Conservation (phyloP, 2,113 vertebrate species). For the Phaethornis superciliosus region DNA sequence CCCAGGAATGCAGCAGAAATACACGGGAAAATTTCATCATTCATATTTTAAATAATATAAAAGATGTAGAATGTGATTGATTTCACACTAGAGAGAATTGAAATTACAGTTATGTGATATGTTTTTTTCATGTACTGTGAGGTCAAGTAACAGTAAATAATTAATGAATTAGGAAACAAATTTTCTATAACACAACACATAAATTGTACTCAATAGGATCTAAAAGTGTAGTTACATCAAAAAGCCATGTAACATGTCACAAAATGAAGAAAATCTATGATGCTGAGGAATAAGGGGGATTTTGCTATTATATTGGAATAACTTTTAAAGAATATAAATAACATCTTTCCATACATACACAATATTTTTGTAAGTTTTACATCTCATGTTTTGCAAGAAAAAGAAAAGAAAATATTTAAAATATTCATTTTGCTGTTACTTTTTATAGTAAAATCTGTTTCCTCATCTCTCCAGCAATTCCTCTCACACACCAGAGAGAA, state of each 20-base stretch:
- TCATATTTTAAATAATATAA: conserved; percentile 59
- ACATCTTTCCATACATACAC: background rate
- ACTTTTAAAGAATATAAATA: conserved; percentile 16
- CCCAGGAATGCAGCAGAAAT: background rate
- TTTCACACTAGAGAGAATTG: conserved; percentile 43
- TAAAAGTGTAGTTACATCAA: conserved; percentile 48
- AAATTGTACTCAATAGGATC: conserved; percentile 36
- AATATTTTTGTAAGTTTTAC: background rate
- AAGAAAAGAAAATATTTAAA: background rate
- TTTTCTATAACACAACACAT: conserved; percentile 46
- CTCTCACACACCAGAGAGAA: background rate
- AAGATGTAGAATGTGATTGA: conserved; percentile 54
- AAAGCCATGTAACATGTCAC: background rate
- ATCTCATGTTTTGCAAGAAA: background rate
- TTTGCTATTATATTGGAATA: background rate
- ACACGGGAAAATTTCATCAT: conserved; percentile 4
- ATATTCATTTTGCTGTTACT: background rate
- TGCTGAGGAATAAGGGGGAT: background rate
- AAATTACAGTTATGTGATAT: conserved; percentile 43
- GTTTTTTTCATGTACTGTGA: conserved; percentile 39
- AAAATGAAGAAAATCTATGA: conserved; percentile 13
- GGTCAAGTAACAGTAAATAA: conserved; percentile 66
- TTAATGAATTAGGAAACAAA: conserved; percentile 68
- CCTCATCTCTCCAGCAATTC: background rate
- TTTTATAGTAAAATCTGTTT: background rate